A percentile compares a stretch with the other conserved stretches of the same genome.
Conservation (phyloP, 2,888 invertebrate species). For the Plagodis pulveraria region DNA sequence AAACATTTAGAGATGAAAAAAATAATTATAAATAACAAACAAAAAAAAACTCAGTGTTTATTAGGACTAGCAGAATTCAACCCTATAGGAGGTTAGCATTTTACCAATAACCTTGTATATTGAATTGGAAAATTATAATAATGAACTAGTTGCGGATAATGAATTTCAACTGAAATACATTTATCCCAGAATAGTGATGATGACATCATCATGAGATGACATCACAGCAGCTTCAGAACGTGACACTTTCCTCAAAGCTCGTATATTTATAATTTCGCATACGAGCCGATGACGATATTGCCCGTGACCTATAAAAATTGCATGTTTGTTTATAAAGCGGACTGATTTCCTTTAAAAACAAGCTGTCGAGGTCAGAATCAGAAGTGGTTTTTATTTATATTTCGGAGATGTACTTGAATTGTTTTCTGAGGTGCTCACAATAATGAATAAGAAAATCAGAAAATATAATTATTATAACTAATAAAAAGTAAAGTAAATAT, state of each 20-base stretch:
- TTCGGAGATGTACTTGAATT: not conserved
- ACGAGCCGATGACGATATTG: conserved; percentile 21
- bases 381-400: not conserved
- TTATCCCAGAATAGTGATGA: not conserved
- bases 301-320: conserved; percentile 24
- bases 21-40: no score
- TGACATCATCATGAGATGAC: conserved; percentile 8
- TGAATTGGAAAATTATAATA: no score
- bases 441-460: no score
- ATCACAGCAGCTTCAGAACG: conserved; percentile 7
- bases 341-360: conserved; percentile 6
- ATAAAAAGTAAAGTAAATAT: no score
- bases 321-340: conserved; percentile 10
- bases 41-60: no score
- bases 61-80: no score
- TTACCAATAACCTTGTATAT: no score
- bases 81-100: no score
- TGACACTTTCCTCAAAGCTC: conserved; percentile 8
- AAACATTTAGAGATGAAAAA: no score
- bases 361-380: conserved; percentile 1
- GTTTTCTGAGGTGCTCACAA: no score
- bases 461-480: no score
- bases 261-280: conserved; percentile 25
- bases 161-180: conserved; percentile 7
- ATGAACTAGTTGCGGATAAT: not conserved